Base-by-base conservation (phyloP, 2,113 vertebrate species). In the Scomber scombrus region DNA sequence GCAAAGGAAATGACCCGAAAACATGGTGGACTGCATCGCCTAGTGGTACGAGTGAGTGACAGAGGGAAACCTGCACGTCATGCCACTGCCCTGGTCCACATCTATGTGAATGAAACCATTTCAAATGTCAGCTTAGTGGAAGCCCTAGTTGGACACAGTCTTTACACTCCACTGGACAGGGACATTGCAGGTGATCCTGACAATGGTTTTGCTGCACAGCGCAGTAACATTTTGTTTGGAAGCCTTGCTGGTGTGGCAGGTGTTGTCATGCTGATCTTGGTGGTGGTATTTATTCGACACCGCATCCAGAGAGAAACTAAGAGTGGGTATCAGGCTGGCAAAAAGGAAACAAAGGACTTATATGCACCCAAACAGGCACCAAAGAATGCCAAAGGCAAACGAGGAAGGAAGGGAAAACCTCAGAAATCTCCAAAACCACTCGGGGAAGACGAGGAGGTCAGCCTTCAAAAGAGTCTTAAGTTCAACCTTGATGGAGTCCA, bases 311-410 rank as follows among this genome's bases (percentile, higher is more conserved):
- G 96, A 56, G 98, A 99, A 85, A 96, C 97, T 66, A 99, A 99
- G 89, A 99, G 98, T 0, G 98, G 98, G 72, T 99, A 99, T 92
- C 98, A 99, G 88, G 97, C 98, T 0, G 98, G 98, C 3, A 99
- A 99, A 90, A 99, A 99, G 85, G 98, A 99, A 93, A 97, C 97
- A 83, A 99, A 99, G 84, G 98, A 99, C 90, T 93, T 99, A n/a
- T 99, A 98, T 0, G 94, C 98, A 0, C 97, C 98, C 54, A 99
- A 99, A 87, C 98, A 98, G 87, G 95, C 94, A 16, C 93, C 94
- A 65, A 99, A 99, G 88, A 94, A 96, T 0, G 81, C 94, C 69
- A 99, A 99, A 94, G 95, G 95, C 79, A 99, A 98, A 92, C 97
- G 97, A 62, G 96, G 96, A 77, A 96, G 97, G 88, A 99, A 99